These are phyloP conservation scores for Dendroctonus ponderosae DNA, from an alignment of 1,140 invertebrate genomes.

Conservation along the genomic window DNA sequence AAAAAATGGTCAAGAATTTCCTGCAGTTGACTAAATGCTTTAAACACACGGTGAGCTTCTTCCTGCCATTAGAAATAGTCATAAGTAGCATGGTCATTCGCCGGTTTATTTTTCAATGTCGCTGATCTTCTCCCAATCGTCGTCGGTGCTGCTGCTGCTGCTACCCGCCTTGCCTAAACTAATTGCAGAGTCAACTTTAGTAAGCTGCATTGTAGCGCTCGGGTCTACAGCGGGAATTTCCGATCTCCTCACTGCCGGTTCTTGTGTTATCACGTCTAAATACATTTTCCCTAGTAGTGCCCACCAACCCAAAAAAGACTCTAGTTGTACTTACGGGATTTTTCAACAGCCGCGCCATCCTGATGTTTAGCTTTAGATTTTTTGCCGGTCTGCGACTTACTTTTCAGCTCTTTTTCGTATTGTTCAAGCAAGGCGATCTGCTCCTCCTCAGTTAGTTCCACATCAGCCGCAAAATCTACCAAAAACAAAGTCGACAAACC, in stretches of 20 bases:
- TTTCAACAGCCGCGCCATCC: not conserved
- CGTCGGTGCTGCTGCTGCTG: constrained; percentile 48
- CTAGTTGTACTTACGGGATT: too few species aligned
- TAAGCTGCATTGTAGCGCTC: not conserved
- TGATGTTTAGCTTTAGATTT: not conserved
- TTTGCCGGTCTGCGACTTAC: constrained; percentile 3
- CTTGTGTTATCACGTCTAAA: constrained; percentile 3
- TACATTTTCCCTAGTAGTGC: too few species aligned
- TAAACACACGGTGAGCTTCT: not conserved
- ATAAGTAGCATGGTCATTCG: not conserved
- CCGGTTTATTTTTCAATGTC: constrained; percentile 31
- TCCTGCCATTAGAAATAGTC: not conserved
- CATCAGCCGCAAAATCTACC: constrained; percentile 60
- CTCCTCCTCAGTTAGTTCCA: constrained; percentile 61
- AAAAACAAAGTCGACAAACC: constrained; percentile 35
- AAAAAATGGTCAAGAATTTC: not conserved
- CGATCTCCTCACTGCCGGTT: not conserved
- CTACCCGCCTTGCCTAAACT: constrained; percentile 42
- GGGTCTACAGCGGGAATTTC: too few species aligned
- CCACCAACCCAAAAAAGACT: too few species aligned
- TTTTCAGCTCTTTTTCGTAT: constrained; percentile 55
- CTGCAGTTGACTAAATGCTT: too few species aligned
- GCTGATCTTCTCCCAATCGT: constrained; percentile 50
- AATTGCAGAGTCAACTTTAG: constrained; percentile 37
- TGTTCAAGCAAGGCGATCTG: constrained; percentile 59